Evolutionary conservation across 2,888 invertebrate genomes (phyloP).

Genomic region (Tetranychus piercei): DNA sequence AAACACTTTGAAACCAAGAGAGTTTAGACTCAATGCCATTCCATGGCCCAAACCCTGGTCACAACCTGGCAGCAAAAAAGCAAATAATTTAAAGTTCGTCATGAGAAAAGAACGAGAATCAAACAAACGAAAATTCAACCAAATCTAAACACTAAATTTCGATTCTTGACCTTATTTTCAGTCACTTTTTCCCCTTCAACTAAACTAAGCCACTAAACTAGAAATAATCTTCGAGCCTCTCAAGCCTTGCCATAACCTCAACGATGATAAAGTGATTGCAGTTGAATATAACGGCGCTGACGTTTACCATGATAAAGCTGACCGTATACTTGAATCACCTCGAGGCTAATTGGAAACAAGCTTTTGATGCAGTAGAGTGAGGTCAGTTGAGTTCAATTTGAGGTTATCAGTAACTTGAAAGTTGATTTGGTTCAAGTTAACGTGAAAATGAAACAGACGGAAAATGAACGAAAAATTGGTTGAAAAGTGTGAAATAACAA

Average conservation of each 20-base stretch:
- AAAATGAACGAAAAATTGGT: background rate
- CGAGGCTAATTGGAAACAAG: no score
- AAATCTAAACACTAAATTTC: background rate
- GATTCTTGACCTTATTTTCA: background rate
- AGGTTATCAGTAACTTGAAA: no score
- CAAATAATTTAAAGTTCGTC: background rate
- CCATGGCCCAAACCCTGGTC: constrained; percentile 13
- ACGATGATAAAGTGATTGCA: background rate
- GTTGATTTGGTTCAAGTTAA: background rate
- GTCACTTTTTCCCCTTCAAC: background rate
- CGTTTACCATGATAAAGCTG: no score
- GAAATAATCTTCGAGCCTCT: background rate
- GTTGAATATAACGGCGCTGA: background rate
- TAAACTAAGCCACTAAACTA: background rate
- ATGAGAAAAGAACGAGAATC: no score
- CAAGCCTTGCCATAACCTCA: background rate
- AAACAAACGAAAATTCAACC: background rate
- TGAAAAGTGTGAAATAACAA: no score
- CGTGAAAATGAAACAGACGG: background rate
- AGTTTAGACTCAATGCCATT: constrained; percentile 3
- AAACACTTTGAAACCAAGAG: constrained; percentile 11
- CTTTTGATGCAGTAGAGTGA: no score
- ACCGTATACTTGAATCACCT: no score
- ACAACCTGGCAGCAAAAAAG: background rate
- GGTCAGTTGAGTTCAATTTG: no score